Percentiles rank a stretch among this genome's conserved stretches.
phyloP scores from a whole-genome alignment of 2,888 invertebrate genomes.

The Copidosoma aretas region DNA sequence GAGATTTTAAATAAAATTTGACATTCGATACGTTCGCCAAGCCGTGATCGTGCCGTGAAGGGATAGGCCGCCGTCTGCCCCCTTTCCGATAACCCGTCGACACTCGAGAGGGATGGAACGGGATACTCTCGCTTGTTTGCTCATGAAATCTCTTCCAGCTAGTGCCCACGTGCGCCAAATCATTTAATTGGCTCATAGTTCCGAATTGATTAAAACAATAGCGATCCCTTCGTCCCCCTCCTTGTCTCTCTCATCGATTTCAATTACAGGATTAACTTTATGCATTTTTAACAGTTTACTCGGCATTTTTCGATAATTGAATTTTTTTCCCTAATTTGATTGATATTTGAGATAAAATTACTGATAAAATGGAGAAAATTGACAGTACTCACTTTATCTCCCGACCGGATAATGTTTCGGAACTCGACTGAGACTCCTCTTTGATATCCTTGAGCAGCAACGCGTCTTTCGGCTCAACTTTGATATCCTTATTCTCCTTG shows the following conservation, averaged over 20 bases:
- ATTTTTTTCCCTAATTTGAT: background rate
- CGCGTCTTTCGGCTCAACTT: conserved; percentile 65
- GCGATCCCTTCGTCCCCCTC: conserved; percentile 1
- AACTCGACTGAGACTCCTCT: conserved; percentile 54
- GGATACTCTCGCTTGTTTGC: conserved; percentile 47
- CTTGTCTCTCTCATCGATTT: background rate
- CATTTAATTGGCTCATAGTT: conserved; percentile 49
- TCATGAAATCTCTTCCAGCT: conserved; percentile 51
- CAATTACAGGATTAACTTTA: background rate
- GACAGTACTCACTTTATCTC: conserved; percentile 36
- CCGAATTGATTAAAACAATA: conserved; percentile 35
- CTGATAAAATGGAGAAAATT: background rate
- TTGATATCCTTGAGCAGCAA: conserved; percentile 53
- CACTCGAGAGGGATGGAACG: conserved; percentile 26
- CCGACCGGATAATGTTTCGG: conserved; percentile 35
- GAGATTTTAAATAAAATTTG: conserved; percentile 44
- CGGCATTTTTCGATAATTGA: background rate
- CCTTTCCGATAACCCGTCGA: background rate
- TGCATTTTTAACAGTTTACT: background rate
- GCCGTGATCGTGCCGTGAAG: conserved; percentile 26
- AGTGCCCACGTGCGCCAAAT: conserved; percentile 44
- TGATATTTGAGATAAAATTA: background rate
- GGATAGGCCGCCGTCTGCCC: conserved; percentile 12
- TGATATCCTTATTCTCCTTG: conserved; percentile 69
- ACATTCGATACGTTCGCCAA: conserved; percentile 47